Conservation (phyloP, 2,797 vertebrate genomes). For the Enteromius viviparus region DNA sequence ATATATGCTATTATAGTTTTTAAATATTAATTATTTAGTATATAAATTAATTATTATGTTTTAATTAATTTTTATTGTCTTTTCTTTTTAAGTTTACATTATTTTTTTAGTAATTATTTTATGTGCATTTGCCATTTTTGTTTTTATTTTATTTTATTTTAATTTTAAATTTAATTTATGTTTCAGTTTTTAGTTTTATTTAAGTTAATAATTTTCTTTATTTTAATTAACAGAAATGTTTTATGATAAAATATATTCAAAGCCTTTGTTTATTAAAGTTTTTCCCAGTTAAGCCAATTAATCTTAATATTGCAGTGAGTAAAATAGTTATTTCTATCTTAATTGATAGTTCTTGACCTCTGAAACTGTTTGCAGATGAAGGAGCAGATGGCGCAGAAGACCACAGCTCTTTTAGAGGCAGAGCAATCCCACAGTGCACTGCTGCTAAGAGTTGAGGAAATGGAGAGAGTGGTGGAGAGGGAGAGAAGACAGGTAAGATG, state of each 20-base stretch:
- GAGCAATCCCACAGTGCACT: conserved; percentile 72
- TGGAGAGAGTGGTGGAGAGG: conserved; percentile 71
- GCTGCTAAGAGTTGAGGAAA: conserved; percentile 71
- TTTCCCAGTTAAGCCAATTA: background rate
- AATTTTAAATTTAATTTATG: background rate
- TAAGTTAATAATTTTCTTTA: background rate
- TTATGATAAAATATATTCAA: background rate
- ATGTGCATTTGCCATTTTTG: background rate
- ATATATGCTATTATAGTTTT: background rate
- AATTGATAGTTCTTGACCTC: background rate
- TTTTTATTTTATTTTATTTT: background rate
- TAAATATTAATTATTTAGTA: background rate
- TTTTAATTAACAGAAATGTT: background rate
- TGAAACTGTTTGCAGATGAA: conserved; percentile 66
- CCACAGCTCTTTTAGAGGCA: conserved; percentile 64
- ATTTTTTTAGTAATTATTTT: background rate
- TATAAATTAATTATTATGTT: background rate
- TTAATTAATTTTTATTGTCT: background rate
- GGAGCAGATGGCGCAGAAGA: conserved; percentile 71
- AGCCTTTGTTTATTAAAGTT: background rate
- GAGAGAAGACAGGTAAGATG: conserved; percentile 72
- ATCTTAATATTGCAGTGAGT: background rate
- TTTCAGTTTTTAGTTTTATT: background rate
- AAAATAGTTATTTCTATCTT: background rate
- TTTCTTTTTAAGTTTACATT: background rate